These are phyloP conservation scores for Rhinolophus sinicus DNA, from an alignment of 2,113 vertebrate species.

Conservation along the genomic window DNA sequence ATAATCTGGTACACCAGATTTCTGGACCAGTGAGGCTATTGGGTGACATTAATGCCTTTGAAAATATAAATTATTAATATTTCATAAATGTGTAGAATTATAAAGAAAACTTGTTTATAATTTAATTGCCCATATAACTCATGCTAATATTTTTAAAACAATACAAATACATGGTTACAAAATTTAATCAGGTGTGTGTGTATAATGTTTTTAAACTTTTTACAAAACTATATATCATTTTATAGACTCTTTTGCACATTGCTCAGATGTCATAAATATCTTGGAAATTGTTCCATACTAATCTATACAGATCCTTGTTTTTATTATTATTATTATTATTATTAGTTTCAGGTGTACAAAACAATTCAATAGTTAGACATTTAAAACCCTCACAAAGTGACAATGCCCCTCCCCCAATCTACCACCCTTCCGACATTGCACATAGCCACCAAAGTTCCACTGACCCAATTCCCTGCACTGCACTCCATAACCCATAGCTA, in stretches of 20 bases:
- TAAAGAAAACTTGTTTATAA: not conserved
- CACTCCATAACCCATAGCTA: too few relatives aligned
- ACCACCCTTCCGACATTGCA: too few relatives aligned
- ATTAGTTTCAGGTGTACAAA: too few relatives aligned
- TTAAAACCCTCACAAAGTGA: too few relatives aligned
- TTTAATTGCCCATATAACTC: not conserved
- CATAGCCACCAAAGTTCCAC: too few relatives aligned
- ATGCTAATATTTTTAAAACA: constrained; percentile 19
- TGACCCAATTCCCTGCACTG: too few relatives aligned
- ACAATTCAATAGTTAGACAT: too few relatives aligned
- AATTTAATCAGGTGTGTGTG: not conserved
- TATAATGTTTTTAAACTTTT: not conserved
- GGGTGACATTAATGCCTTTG: not conserved
- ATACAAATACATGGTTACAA: not conserved
- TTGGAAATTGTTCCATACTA: not conserved
- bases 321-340: too few relatives aligned
- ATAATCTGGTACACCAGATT: not conserved
- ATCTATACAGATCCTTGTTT: not conserved
- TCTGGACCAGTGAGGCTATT: not conserved
- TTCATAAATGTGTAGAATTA: not conserved
- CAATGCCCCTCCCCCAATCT: too few relatives aligned
- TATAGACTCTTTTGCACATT: not conserved
- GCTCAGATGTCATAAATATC: not conserved
- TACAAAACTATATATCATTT: not conserved
- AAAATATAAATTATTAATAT: not conserved